Evolutionary conservation across 1,140 invertebrate genomes (phyloP).

Genomic region (Phortica variegata): DNA sequence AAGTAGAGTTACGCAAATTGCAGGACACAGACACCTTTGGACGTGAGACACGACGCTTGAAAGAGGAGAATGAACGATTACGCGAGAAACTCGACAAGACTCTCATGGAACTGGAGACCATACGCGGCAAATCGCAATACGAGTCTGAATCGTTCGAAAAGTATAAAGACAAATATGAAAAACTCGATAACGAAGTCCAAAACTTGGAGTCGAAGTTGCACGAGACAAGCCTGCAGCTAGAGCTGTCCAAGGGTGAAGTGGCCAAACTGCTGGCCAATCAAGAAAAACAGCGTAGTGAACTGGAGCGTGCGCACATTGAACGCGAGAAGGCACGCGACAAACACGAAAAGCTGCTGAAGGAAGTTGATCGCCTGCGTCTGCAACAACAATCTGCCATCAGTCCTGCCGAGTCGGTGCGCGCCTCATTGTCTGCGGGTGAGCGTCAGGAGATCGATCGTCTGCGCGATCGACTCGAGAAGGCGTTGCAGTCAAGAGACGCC

Average conservation of each 20-base stretch:
- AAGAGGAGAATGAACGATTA: slow-evolving; percentile 80
- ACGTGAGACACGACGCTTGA: slow-evolving; percentile 71
- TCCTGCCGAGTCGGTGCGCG: slow-evolving; percentile 48
- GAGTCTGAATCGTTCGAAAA: slow-evolving; percentile 84
- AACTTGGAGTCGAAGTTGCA: slow-evolving; percentile 74
- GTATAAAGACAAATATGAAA: slow-evolving; percentile 72
- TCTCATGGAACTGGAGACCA: slow-evolving; percentile 73
- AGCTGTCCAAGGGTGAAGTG: slow-evolving; percentile 76
- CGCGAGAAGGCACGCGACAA: slow-evolving; percentile 81
- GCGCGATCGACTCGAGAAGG: slow-evolving; percentile 83
- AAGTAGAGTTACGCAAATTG: slow-evolving; percentile 77
- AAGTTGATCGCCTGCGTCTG: slow-evolving; percentile 55
- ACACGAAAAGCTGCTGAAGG: slow-evolving; percentile 73
- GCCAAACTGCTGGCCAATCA: slow-evolving; percentile 69
- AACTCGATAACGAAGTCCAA: slow-evolving; percentile 73
- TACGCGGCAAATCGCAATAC: slow-evolving; percentile 83
- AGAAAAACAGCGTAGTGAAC: slow-evolving; percentile 75
- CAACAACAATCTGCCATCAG: slow-evolving; percentile 54
- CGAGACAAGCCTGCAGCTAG: slow-evolving; percentile 76
- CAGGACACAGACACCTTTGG: slow-evolving; percentile 71
- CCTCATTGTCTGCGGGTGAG: slow-evolving; percentile 56
- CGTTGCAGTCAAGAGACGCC: slow-evolving; percentile 70
- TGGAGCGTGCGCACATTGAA: slow-evolving; percentile 80
- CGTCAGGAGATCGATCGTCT: slow-evolving; percentile 74
- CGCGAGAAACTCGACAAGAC: slow-evolving; percentile 81